Percentiles rank a stretch among this genome's conserved stretches.
Conservation (phyloP, 1,140 invertebrate genomes). For the Rhopalosiphum padi region DNA sequence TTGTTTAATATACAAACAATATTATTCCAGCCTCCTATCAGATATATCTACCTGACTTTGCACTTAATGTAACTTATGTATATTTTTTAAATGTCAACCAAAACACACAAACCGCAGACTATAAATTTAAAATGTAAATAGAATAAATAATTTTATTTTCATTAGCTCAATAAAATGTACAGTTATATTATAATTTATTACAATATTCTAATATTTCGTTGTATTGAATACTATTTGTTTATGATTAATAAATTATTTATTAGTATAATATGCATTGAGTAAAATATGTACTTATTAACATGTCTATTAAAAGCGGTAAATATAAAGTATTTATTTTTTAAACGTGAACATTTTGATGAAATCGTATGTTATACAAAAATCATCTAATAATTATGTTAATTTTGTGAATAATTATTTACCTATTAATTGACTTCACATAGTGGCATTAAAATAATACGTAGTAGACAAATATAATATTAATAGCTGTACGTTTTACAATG, state of each 20-base stretch:
- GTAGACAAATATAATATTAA: too few relatives aligned
- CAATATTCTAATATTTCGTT: neutral
- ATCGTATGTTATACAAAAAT: neutral
- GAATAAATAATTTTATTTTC: neutral
- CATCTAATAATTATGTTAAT: neutral
- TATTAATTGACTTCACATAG: neutral
- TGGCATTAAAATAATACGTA: too few relatives aligned
- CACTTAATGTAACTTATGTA: neutral
- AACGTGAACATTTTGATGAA: too few relatives aligned
- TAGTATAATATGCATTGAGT: too few relatives aligned
- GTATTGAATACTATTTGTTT: neutral
- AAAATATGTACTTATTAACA: too few relatives aligned
- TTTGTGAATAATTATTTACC: neutral
- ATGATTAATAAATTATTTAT: too few relatives aligned
- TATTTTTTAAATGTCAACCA: neutral
- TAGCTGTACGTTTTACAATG: too few relatives aligned
- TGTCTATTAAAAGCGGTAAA: neutral
- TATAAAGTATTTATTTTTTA: too few relatives aligned
- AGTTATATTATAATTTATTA: constrained; percentile 10
- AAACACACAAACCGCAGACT: neutral
- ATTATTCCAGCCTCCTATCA: neutral
- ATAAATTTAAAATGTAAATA: neutral
- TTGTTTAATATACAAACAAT: too few relatives aligned
- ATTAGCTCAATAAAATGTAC: neutral
- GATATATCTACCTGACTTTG: neutral